Base-by-base conservation (phyloP, 2,888 invertebrate genomes). In the Acrocyrtus sp. region DNA sequence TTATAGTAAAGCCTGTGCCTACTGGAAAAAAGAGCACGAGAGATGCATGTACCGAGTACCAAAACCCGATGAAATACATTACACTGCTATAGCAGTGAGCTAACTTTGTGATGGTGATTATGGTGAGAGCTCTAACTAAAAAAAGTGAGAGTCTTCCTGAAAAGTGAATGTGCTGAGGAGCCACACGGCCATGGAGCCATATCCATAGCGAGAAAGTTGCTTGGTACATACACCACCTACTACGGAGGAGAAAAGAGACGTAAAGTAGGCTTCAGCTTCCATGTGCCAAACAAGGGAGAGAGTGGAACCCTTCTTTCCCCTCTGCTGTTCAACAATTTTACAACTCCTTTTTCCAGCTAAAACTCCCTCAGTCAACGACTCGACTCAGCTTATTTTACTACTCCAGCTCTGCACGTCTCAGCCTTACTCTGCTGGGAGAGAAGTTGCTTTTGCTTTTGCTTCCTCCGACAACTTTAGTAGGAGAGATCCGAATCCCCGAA, bases 401-500 rank as follows among this genome's bases (percentile, higher is more conserved):
- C 66, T 57, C 47, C 6, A 24, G 19, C 51, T 21, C 17, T 50
- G 8, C 51, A 45, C 17, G 22, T 6, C 51, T 54, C 22, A 12
- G 41, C 2, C n/a, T n/a, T n/a, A n/a, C n/a, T n/a, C n/a, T n/a
- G n/a, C n/a, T n/a, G 34, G 12, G 34, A 34, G 51, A 63, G 63
- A 53, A 53, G 26, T 66, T 48, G 34, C 60, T 61, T 61, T 45
- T 70, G 41, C 50, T 61, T 53, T 48, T 45, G 43, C 66, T 66
- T 72, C 60, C 70, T 70, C 75, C 75, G 75, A 70, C 70, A 62
- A 63, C 53, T 53, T 61, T 61, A 61, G 69, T 63, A 75, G 60
- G 65, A 74, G 54, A 66, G 65, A 70, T 70, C 74, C 75, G 75
- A 75, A 75, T 75, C 75, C 74, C 75, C 63, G 67, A 74, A 69